These are phyloP conservation scores for Patiria miniata DNA, from an alignment of 35 echinoderm and acorn worm genomes.

Conservation along the genomic window DNA sequence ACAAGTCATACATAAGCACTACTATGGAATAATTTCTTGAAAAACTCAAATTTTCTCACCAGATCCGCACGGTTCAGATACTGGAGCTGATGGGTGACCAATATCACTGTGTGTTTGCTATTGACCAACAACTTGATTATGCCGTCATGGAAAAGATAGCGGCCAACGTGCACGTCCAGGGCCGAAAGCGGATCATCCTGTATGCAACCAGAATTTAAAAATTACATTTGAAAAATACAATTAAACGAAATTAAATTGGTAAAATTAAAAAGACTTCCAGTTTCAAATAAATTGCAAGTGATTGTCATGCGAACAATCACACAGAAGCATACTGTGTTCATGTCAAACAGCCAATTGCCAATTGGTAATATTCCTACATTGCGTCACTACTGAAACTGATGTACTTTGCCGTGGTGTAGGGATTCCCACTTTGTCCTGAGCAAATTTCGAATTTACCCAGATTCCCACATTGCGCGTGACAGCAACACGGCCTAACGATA, in stretches of 20 bases:
- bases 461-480: too few species aligned
- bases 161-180: slow-evolving; percentile 75
- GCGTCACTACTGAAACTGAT: too few species aligned
- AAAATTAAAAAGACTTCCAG: neutral
- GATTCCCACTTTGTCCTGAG: too few species aligned
- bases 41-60: slow-evolving; percentile 21
- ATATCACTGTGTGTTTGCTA: slow-evolving; percentile 56
- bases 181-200: slow-evolving; percentile 69
- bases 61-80: slow-evolving; percentile 62
- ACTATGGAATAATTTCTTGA: too few species aligned
- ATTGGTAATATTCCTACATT: too few species aligned
- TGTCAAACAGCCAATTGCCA: too few species aligned
- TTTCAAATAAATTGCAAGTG: neutral
- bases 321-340: too few species aligned
- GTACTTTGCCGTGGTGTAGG: too few species aligned
- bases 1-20: too few species aligned
- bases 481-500: too few species aligned
- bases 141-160: slow-evolving; percentile 61
- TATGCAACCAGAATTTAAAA: neutral
- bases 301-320: too few species aligned
- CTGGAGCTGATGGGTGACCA: slow-evolving; percentile 84
- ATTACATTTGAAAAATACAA: neutral
- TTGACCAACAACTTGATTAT: slow-evolving; percentile 55
- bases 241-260: neutral
- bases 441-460: too few species aligned